Percentiles rank a stretch among this genome's conserved stretches.
These are phyloP conservation scores for western clawed frog (Xenopus tropicalis) DNA, from an alignment of 2,113 vertebrate species.

Conservation along the genomic window DNA sequence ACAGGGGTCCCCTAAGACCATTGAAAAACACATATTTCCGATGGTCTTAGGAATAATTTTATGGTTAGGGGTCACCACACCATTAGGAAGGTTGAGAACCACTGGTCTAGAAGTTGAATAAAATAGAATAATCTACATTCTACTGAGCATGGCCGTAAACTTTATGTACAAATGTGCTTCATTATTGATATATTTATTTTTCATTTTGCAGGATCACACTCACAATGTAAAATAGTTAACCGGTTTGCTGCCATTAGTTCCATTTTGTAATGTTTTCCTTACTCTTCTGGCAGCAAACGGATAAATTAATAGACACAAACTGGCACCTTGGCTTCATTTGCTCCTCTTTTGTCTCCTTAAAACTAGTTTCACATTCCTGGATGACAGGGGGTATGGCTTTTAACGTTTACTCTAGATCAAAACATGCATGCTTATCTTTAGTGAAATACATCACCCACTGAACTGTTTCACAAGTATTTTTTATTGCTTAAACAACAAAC, in stretches of 20 bases:
- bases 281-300: conserved; percentile 46
- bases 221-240: conserved; percentile 19
- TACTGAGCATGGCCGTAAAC: neutral
- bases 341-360: conserved; percentile 85
- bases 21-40: too few relatives aligned
- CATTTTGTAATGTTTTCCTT: neutral
- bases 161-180: neutral
- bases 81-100: too few relatives aligned
- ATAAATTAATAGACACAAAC: conserved; percentile 49
- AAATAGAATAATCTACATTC: too few relatives aligned
- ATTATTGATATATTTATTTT: conserved; percentile 18
- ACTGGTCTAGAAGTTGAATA: too few relatives aligned
- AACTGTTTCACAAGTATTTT: neutral
- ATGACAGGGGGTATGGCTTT: conserved; percentile 97
- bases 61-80: too few relatives aligned
- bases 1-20: too few relatives aligned
- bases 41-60: too few relatives aligned
- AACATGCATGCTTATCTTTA: conserved; percentile 65
- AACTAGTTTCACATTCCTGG: conserved; percentile 97
- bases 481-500: too few relatives aligned
- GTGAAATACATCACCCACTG: conserved; percentile 6
- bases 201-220: conserved; percentile 29
- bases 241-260: conserved; percentile 32
- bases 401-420: conserved; percentile 72
- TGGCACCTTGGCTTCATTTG: conserved; percentile 66